phyloP scores from a whole-genome alignment of 2,113 vertebrate species.

The Sceloporus undulatus region DNA sequence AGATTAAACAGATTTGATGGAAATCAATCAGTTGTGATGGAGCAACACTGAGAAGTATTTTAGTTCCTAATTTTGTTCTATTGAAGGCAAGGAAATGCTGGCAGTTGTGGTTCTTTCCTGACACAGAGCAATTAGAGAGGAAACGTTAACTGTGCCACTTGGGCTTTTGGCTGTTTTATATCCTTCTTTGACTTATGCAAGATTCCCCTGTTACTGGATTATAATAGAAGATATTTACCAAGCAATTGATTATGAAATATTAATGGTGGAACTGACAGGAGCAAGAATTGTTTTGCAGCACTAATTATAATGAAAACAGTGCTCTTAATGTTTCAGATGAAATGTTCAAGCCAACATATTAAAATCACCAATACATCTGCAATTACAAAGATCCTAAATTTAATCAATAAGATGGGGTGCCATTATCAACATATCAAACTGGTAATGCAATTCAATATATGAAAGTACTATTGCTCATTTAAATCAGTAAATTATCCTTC shows the following conservation, averaged over 20 bases:
- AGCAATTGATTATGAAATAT: constrained; percentile 56
- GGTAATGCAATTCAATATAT: constrained; percentile 17
- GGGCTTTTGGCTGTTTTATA: constrained; percentile 10
- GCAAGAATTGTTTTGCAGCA: constrained; percentile 24
- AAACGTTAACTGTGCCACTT: constrained; percentile 22
- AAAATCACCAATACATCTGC: constrained; percentile 54
- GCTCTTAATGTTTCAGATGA: constrained; percentile 34
- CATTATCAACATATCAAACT: constrained; percentile 22
- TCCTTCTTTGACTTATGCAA: constrained; percentile 11
- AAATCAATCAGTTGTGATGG: constrained; percentile 16
- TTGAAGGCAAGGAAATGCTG: background rate
- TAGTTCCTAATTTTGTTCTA: background rate
- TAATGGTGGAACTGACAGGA: constrained; percentile 46
- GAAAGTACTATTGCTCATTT: constrained; percentile 24
- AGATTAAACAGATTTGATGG: constrained; percentile 24
- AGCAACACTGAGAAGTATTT: background rate
- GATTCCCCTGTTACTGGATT: background rate
- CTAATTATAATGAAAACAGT: constrained; percentile 45
- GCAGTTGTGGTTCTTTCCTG: constrained; percentile 2
- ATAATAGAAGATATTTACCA: constrained; percentile 33
- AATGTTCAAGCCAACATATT: constrained; percentile 19
- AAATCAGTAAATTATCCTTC: background rate
- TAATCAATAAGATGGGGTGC: constrained; percentile 48
- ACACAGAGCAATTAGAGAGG: constrained; percentile 24
- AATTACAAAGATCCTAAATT: constrained; percentile 38